Conservation (phyloP, 2,797 vertebrate genomes). For the Poecilia velifera region DNA sequence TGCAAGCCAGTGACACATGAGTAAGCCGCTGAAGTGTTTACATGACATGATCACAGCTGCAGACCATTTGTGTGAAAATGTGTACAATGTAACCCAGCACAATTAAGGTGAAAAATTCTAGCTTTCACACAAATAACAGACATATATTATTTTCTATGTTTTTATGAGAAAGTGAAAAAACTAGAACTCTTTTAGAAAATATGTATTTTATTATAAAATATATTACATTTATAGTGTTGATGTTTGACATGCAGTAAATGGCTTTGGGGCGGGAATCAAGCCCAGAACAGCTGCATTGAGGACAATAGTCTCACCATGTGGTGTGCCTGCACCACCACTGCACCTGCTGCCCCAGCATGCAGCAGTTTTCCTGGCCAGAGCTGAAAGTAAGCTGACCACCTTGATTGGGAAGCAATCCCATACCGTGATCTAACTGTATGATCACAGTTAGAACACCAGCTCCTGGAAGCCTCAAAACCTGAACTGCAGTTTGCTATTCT, state of each 20-base stretch:
- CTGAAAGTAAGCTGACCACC: neutral
- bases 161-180: neutral
- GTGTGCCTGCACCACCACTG: neutral
- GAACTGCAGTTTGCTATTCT: neutral
- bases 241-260: neutral
- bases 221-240: neutral
- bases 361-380: neutral
- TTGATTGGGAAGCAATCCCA: neutral
- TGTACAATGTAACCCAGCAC: neutral
- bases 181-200: neutral
- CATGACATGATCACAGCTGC: neutral
- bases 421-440: no score
- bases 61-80: neutral
- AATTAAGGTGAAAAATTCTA: neutral
- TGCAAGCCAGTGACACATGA: neutral
- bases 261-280: neutral
- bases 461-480: neutral
- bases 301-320: neutral
- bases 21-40: neutral
- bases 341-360: neutral
- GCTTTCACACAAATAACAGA: neutral
- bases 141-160: neutral
- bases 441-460: no score
- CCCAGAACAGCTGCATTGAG: neutral
- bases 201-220: neutral